phyloP scores from a whole-genome alignment of 2,113 vertebrate genomes.

The Crotalus tigris region DNA sequence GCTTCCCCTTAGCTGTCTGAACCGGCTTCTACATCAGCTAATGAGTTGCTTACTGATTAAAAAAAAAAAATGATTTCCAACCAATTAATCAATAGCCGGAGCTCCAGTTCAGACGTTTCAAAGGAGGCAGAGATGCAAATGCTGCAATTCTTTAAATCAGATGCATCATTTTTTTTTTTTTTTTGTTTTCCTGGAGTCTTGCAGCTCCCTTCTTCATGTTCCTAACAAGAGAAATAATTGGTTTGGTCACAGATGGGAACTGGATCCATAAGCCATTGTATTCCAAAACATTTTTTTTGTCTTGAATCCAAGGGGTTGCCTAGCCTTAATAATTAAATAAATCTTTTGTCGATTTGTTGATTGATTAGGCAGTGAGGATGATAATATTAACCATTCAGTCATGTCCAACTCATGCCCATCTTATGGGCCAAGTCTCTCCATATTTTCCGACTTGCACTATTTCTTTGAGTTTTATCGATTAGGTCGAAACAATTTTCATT shows the following conservation, averaged over 20 bases:
- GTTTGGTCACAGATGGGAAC: background rate
- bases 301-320: background rate
- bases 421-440: background rate
- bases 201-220: background rate
- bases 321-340: background rate
- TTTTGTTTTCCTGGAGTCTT: background rate
- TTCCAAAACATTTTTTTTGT: background rate
- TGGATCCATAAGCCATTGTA: background rate
- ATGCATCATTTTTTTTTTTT: fast-evolving
- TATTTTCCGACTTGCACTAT: background rate
- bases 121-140: background rate
- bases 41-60: background rate
- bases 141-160: background rate
- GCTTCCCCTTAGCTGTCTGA: conserved; percentile 23
- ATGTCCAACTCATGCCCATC: too few species aligned
- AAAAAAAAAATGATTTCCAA: background rate
- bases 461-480: background rate
- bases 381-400: too few species aligned
- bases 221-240: background rate
- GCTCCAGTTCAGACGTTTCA: background rate
- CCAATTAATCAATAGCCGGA: background rate
- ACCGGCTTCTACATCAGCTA: background rate
- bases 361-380: too few species aligned
- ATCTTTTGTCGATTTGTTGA: background rate
- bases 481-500: background rate